Conservation (phyloP, 2,888 invertebrate species). For the Dynastes maya region DNA sequence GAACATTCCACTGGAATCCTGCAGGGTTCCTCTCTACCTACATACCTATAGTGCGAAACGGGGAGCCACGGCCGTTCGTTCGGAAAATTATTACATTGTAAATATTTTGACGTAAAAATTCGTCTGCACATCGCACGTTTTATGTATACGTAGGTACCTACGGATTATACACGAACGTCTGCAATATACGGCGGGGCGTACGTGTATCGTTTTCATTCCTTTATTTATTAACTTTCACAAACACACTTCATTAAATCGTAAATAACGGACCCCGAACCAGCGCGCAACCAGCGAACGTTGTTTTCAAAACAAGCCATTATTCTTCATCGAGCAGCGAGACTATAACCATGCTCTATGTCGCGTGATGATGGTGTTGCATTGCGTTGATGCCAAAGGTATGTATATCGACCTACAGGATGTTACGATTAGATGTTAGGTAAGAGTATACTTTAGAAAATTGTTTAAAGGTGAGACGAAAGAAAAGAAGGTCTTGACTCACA, state of each 20-base stretch:
- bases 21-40: too few relatives aligned
- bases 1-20: too few relatives aligned
- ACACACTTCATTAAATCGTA: conserved; percentile 44
- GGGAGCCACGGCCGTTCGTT: too few relatives aligned
- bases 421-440: too few relatives aligned
- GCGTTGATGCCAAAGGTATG: background rate
- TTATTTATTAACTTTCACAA: conserved; percentile 43
- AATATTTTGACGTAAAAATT: conserved; percentile 40
- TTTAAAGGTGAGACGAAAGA: too few relatives aligned
- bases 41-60: background rate
- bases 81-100: conserved; percentile 24
- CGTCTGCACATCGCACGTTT: conserved; percentile 5
- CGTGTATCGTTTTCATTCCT: conserved; percentile 24
- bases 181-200: conserved; percentile 16
- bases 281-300: conserved; percentile 14
- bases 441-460: too few relatives aligned
- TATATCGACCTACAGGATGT: too few relatives aligned
- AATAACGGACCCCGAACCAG: conserved; percentile 31
- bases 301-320: conserved; percentile 43
- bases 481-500: too few relatives aligned
- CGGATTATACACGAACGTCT: background rate
- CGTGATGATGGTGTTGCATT: background rate
- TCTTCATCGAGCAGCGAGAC: conserved; percentile 18
- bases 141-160: background rate
- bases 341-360: background rate